Base-by-base conservation (phyloP, 1,140 invertebrate species). In the Bilobella aurantiaca region DNA sequence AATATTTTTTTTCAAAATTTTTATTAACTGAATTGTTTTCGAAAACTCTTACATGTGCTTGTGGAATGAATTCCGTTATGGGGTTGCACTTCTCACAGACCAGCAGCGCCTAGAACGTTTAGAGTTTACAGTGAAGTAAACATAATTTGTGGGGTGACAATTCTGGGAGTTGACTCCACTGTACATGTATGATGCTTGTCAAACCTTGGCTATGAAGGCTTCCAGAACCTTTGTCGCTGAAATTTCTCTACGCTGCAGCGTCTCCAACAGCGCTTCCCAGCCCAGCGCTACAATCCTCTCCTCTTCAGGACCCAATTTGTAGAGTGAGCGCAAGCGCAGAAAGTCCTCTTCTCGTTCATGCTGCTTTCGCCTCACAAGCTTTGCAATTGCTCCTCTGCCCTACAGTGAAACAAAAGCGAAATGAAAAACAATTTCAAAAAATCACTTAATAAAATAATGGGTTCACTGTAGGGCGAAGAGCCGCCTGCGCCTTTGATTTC, bases 251-350 rank as follows among this genome's bases (percentile, higher is more conserved):
- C 28, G 47, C 58, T 68, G 69, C 27, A 74, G 63, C 18, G 53
- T 42, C 14, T 71, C 58, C 1, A 73, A 21, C 0, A 74, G 63
- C 3, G 63, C 61, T 0, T 68, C 59, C 1, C 67, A 66, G 27
- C 64, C 14, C 1, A 74, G 63, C 16, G 61, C 58, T 1, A 65
- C 31, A 16, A 73, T 73, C 21, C 58, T 34, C 32, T 69, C 64
- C 68, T 75, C 57, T 74, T 75, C 2, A 74, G 69, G 14, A 80
- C 62, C 3, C 81, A 80, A 28, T 75, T 64, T 23, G 74, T 79
- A 49, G 73, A 74, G 62, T 80, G 80, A 70, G 79, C 76, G 23
- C 8, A 53, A 29, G 23, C 21, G 27, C 2, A 28, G 21, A 28
- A 63, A 63, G 8, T 63, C 30, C 21, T 56, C 42, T 31, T 53